Percentiles rank a stretch among this genome's conserved stretches.
phyloP scores from a whole-genome alignment of 2,113 vertebrate species.

The Callionymus lyra region DNA sequence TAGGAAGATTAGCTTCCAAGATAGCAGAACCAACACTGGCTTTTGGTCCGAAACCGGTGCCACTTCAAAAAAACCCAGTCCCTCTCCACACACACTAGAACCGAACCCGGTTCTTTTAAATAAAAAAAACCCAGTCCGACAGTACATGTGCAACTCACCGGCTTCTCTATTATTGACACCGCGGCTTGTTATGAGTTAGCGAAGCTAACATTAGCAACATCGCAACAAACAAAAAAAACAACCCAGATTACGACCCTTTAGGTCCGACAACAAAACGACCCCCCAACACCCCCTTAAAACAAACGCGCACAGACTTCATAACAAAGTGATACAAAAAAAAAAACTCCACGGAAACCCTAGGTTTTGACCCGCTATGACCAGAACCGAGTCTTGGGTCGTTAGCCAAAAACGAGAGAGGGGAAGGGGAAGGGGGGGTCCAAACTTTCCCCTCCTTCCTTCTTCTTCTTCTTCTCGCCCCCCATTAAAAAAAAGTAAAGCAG shows the following conservation, averaged over 20 bases:
- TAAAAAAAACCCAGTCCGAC: slow-evolving; percentile 51
- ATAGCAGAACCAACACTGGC: slow-evolving; percentile 66
- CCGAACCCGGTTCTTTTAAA: slow-evolving; percentile 54
- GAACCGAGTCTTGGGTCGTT: slow-evolving; percentile 50
- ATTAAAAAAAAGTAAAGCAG: slow-evolving; percentile 30
- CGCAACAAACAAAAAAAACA: slow-evolving; percentile 52
- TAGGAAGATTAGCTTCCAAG: slow-evolving; percentile 77
- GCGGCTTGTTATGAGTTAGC: slow-evolving; percentile 52
- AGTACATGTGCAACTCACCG: slow-evolving; percentile 53
- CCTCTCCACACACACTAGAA: slow-evolving; percentile 26
- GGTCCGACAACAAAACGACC: too few species aligned
- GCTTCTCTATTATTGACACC: slow-evolving; percentile 50
- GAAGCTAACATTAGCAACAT: slow-evolving; percentile 52
- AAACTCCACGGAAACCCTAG: slow-evolving; percentile 2
- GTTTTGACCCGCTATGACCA: slow-evolving; percentile 22
- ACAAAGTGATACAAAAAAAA: slow-evolving; percentile 5
- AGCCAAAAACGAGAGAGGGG: slow-evolving; percentile 1
- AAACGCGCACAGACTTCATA: neutral
- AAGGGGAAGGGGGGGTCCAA: slow-evolving; percentile 26
- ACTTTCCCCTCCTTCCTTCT: slow-evolving; percentile 33
- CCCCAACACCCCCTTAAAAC: slow-evolving; percentile 1
- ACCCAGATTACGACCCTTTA: slow-evolving; percentile 25
- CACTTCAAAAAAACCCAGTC: slow-evolving; percentile 20
- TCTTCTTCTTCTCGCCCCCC: too few species aligned
- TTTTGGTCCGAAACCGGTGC: slow-evolving; percentile 35